Percentiles rank a stretch among this genome's conserved stretches.
Evolutionary conservation across 2,888 invertebrate species (phyloP).

Genomic region (Drosophila pseudotalamancana): DNA sequence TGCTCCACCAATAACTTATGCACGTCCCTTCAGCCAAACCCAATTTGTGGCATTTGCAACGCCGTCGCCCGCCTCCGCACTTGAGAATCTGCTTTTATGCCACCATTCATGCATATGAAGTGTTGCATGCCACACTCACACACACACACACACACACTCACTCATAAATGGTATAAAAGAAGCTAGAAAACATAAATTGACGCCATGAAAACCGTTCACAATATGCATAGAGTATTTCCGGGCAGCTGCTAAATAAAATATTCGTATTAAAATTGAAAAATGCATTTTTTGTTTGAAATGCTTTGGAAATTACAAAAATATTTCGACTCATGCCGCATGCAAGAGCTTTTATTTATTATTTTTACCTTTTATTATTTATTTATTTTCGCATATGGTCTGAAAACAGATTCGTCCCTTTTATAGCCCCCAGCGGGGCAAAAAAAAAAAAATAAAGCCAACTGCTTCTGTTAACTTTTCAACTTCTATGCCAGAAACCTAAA

Average conservation of each 20-base stretch:
- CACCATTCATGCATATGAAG: conserved; percentile 53
- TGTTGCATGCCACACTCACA: conserved; percentile 26
- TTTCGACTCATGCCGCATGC: conserved; percentile 40
- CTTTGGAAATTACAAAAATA: conserved; percentile 49
- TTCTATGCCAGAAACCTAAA: conserved; percentile 49
- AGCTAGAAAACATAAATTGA: conserved; percentile 7
- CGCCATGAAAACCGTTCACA: conserved; percentile 41
- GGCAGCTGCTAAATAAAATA: conserved; percentile 64
- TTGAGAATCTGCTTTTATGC: conserved; percentile 43
- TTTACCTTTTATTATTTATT: conserved; percentile 24
- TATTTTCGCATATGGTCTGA: conserved; percentile 14
- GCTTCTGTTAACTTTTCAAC: conserved; percentile 59
- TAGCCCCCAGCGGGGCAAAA: conserved; percentile 24
- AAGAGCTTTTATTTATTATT: conserved; percentile 27
- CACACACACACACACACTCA: not conserved
- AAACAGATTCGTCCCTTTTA: conserved; percentile 26
- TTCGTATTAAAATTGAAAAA: conserved; percentile 60
- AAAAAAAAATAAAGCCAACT: conserved; percentile 1
- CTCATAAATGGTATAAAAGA: not conserved
- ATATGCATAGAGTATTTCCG: conserved; percentile 39
- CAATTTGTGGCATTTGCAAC: conserved; percentile 54
- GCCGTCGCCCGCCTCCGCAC: conserved; percentile 11
- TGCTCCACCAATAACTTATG: conserved; percentile 51
- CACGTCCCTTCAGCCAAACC: conserved; percentile 51
- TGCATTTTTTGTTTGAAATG: conserved; percentile 37